Evolutionary conservation across 2,888 invertebrate species (phyloP).

Genomic region (Phlogophora meticulosa): DNA sequence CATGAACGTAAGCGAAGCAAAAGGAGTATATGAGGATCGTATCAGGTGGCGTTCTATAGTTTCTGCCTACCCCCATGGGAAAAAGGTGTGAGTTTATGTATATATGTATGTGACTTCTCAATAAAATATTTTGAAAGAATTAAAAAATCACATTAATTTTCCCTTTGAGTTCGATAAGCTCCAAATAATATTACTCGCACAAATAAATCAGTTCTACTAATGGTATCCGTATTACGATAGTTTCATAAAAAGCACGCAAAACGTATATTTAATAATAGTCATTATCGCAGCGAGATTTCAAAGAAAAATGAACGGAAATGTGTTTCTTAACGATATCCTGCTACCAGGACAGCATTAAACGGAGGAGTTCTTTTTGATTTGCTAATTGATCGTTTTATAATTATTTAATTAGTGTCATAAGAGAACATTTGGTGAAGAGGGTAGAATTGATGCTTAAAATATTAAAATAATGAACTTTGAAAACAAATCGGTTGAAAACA

Average conservation of each 20-base stretch:
- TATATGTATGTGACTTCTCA: too few relatives aligned
- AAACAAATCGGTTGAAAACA: not conserved
- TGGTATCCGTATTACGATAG: constrained; percentile 16
- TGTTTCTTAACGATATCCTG: constrained; percentile 63
- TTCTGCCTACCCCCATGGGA: too few relatives aligned
- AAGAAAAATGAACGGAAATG: constrained; percentile 65
- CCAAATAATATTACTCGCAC: not conserved
- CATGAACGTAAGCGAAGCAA: too few relatives aligned
- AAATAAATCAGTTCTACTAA: constrained; percentile 11
- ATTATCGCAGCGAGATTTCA: constrained; percentile 43
- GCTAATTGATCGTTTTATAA: constrained; percentile 45
- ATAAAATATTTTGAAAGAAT: too few relatives aligned
- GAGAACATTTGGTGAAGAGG: constrained; percentile 16
- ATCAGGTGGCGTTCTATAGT: too few relatives aligned
- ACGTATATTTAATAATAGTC: constrained; percentile 40
- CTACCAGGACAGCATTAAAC: constrained; percentile 52
- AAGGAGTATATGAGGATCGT: too few relatives aligned
- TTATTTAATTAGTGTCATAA: constrained; percentile 55
- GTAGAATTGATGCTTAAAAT: constrained; percentile 7
- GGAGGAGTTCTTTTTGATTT: constrained; percentile 46
- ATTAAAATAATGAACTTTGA: not conserved
- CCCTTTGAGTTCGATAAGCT: not conserved
- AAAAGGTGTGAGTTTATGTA: too few relatives aligned
- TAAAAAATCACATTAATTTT: not conserved
- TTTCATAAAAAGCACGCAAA: constrained; percentile 12